These are phyloP conservation scores for Mus spretus DNA, from an alignment of 2,797 vertebrate genomes.

Conservation along the genomic window DNA sequence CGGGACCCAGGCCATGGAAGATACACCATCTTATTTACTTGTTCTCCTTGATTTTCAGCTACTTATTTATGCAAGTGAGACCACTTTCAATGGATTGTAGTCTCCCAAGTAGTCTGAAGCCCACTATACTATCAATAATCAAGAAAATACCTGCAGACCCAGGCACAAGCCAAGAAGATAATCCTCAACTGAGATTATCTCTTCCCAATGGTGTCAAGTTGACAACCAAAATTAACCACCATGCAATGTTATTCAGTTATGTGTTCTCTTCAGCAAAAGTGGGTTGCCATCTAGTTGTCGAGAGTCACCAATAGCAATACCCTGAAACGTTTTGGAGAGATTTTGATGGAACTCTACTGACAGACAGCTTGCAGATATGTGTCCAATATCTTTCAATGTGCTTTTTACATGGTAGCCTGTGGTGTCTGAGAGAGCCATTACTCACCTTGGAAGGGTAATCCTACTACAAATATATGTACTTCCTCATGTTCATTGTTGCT, in stretches of 20 bases:
- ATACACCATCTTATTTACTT: background rate
- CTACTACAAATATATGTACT: background rate
- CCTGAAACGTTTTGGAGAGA: background rate
- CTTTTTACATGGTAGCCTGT: background rate
- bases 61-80: background rate
- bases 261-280: background rate
- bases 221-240: no score
- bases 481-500: background rate
- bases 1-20: no score
- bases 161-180: background rate
- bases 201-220: background rate
- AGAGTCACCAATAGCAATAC: background rate
- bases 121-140: background rate
- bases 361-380: background rate
- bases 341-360: no score
- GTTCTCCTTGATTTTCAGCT: background rate
- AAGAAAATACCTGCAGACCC: background rate
- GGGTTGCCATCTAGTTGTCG: background rate
- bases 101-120: background rate
- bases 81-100: background rate
- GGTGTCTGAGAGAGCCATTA: background rate
- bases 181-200: background rate
- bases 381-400: background rate
- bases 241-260: background rate
- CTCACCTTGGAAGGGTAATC: background rate